Base-by-base conservation (phyloP, 2,797 vertebrate species). In the Notolepis coatsorum region DNA sequence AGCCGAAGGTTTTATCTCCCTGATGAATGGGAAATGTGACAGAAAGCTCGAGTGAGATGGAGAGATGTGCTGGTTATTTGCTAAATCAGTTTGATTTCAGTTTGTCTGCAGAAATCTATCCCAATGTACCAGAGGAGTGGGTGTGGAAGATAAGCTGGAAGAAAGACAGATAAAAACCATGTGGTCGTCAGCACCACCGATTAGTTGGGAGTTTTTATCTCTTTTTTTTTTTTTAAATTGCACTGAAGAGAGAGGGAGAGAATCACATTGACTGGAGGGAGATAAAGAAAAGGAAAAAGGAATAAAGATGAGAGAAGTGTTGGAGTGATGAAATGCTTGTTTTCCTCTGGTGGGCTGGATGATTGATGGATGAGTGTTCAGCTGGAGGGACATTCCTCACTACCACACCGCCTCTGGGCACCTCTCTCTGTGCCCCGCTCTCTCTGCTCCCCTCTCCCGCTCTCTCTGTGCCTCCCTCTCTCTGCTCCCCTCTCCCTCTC, bases 351-450 rank as follows among this genome's bases (percentile, higher is more conserved):
- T 49, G 65, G 71, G 74, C 54, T 43, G 60, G 73, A 47, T 85
- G 81, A 87, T 73, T 71, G 80, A 85, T 81, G 72, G 65, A 35
- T 64, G 43, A 27, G 59, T 70, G 62, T 80, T 73, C 57, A 74
- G 66, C 77, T 72, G 58, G 72, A 78, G 78, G 72, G 74, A 79
- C 79, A 86, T 85, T 87, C 65, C 79, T 90, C 58, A 58, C 18
- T 47, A 51, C 28, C 21, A 42, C 27, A 10, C 17, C 25, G 54
- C 55, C 64, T 15, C 23, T 15, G 25, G n/a, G 33, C 55, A 1
- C 23, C 45, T 61, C 33, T 65, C 27, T n/a, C n/a, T n/a, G n/a
- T n/a, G n/a, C n/a, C n/a, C n/a, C n/a, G n/a, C n/a, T n/a, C n/a
- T n/a, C n/a, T n/a, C n/a, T n/a, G n/a, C n/a, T 9, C 30, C 46